Evolutionary conservation across 2,113 vertebrate genomes (phyloP).

Genomic region (Turdus rufiventris): DNA sequence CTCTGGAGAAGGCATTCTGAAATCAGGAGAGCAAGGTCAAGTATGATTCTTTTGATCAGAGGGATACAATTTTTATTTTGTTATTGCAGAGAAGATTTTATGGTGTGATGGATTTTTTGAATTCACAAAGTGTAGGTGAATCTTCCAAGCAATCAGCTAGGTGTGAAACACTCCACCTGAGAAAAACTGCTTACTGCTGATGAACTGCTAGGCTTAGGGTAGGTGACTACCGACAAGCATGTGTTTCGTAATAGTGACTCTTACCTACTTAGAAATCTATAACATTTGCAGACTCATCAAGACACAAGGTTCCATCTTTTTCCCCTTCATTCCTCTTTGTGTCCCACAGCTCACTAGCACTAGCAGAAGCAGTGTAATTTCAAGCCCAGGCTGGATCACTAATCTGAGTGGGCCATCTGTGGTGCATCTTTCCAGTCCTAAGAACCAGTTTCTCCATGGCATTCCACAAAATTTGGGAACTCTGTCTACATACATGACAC

Average conservation of each 20-base stretch:
- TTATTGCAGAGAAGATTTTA: background rate
- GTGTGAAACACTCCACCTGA: background rate
- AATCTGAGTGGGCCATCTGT: background rate
- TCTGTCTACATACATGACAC: fast-evolving
- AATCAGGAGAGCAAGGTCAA: background rate
- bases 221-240: background rate
- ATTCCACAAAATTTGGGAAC: background rate
- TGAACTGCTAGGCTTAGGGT: background rate
- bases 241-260: background rate
- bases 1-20: background rate
- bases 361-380: background rate
- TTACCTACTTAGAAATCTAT: background rate
- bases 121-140: background rate
- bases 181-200: background rate
- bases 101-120: background rate
- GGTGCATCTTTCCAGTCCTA: background rate
- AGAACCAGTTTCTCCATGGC: background rate
- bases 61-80: background rate
- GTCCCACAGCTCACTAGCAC: background rate
- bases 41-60: background rate
- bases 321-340: background rate
- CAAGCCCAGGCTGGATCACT: background rate
- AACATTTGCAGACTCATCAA: background rate
- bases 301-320: background rate
- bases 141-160: background rate